Evolutionary conservation across 2,113 vertebrate species (phyloP).

Genomic region (Hemiprocne comata): DNA sequence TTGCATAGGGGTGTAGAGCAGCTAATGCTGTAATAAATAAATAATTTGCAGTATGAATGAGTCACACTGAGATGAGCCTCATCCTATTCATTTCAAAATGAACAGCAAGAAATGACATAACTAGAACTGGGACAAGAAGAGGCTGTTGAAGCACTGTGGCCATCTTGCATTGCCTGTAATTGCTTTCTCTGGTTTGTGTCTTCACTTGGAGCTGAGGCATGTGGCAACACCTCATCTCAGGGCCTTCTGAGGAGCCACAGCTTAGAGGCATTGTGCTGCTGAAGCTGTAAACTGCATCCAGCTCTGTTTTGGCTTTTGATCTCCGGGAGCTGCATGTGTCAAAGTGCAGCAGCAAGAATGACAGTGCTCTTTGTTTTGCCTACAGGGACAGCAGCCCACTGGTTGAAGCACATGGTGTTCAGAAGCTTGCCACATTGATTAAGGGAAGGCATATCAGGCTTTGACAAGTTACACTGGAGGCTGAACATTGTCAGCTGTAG

Average conservation of each 20-base stretch:
- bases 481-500: constrained; percentile 13
- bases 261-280: background rate
- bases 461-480: constrained; percentile 45
- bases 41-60: background rate
- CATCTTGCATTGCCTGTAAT: background rate
- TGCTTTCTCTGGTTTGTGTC: background rate
- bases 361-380: background rate
- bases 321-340: background rate
- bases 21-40: background rate
- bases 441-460: constrained; percentile 30
- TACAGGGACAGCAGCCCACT: constrained; percentile 7
- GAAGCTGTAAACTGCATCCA: background rate
- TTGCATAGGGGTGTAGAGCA: background rate
- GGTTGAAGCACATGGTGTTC: constrained; percentile 6
- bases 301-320: background rate
- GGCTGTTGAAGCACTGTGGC: background rate
- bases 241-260: background rate
- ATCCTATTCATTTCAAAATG: background rate
- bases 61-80: background rate
- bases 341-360: constrained; percentile 12
- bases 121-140: background rate
- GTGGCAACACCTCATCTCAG: background rate
- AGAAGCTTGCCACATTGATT: constrained; percentile 51
- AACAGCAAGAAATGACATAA: background rate
- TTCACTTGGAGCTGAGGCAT: background rate